Evolutionary conservation across 2,797 vertebrate genomes (phyloP), one percentile per base, ranked within the genome.

Genomic region (Xiphorhynchus erythropygius): DNA sequence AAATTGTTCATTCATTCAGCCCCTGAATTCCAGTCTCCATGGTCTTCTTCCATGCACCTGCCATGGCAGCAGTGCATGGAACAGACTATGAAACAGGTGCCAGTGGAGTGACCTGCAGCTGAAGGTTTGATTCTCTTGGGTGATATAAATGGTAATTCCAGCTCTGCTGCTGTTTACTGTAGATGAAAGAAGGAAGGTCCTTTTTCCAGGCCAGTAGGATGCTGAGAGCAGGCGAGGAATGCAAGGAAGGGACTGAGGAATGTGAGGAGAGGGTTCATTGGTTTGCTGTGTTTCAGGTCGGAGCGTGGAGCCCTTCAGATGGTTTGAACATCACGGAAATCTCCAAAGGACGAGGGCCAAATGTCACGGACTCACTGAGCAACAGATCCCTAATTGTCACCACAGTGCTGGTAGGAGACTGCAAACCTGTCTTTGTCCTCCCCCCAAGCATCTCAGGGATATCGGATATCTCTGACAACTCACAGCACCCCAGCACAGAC

Each of bases 281-380:
- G 1, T 73, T 50, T 71, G 23, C 37, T 69, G 59, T 4, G 2
- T 71, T 80, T 78, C 98, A 99, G 99, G 99, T 99, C 70, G 99
- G 99, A 90, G 99, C 99, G 55, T 99, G 99, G 99, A 99, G 98
- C 97, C 98, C 96, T 35, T 98, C 98, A 0, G 99, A 99, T 9
- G 99, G 99, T 42, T 98, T 99, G 93, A 99, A 99, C 98, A 99
- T 99, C 98, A 99, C 99, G 0, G 99, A 99, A 75, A 97, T 98
- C 53, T 97, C 99, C 87, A 99, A 98, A 97, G 98, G 99, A 91
- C 98, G 99, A 95, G 99, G 99, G 62, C 98, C 99, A 82, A 99
- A 99, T 19, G 99, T 99, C 98, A 99, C 99, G 0, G 99, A 99
- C 95, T 99, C 99, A 1, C 97, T 99, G 97, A 99, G 99, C 71